Percentiles rank a stretch among this genome's conserved stretches.
Conservation (phyloP, 2,113 vertebrate genomes). For the Nannospalax galili region DNA sequence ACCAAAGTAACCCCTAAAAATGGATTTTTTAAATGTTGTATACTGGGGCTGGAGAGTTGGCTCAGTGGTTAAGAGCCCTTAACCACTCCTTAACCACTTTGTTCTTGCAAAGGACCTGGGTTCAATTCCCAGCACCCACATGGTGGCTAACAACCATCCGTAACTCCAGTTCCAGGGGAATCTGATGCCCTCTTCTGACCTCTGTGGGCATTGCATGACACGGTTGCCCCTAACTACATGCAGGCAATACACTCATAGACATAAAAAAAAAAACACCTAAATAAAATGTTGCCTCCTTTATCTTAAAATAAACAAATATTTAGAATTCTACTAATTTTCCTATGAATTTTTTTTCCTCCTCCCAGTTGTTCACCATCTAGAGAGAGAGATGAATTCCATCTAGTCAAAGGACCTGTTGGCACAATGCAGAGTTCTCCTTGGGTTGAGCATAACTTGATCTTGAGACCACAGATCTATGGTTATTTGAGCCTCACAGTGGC, state of each 20-base stretch:
- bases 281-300: neutral
- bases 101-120: no score
- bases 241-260: no score
- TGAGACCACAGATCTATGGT: neutral
- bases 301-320: slow-evolving; percentile 15
- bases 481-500: slow-evolving; percentile 20
- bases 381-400: slow-evolving; percentile 4
- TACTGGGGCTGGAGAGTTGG: no score
- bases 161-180: no score
- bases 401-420: neutral
- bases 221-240: no score
- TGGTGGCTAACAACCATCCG: no score
- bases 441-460: neutral
- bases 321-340: slow-evolving; percentile 3
- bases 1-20: neutral
- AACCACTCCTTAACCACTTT: no score
- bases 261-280: no score
- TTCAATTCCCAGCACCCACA: no score
- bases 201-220: no score
- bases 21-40: neutral
- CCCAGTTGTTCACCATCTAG: neutral
- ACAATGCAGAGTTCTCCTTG: neutral
- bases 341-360: neutral
- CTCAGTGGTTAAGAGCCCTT: no score
- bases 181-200: no score